Conservation (phyloP, 2,113 vertebrate species). For the Motacilla alba region DNA sequence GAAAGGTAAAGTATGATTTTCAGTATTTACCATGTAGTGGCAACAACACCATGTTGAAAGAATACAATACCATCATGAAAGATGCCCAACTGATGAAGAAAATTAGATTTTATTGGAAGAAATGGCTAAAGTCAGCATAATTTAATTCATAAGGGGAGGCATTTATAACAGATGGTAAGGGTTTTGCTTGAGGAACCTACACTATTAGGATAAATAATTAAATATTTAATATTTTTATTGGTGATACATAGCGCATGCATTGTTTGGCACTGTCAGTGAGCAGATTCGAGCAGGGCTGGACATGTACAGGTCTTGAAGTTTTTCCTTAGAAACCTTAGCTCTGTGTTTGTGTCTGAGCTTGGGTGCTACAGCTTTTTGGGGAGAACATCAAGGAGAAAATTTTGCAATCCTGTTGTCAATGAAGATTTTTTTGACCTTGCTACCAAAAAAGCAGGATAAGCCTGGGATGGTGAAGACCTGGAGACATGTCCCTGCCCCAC, state of each 20-base stretch:
- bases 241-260: background rate
- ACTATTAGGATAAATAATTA: background rate
- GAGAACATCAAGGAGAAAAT: background rate
- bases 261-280: background rate
- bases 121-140: background rate
- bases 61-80: background rate
- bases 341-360: background rate
- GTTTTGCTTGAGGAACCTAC: background rate
- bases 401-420: background rate
- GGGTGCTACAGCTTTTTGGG: background rate
- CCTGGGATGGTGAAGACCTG: background rate
- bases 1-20: background rate
- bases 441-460: background rate
- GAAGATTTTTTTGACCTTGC: background rate
- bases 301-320: background rate
- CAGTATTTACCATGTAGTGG: background rate
- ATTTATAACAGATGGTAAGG: background rate
- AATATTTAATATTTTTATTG: background rate
- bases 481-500: background rate
- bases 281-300: background rate
- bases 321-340: background rate
- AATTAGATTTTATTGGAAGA: background rate
- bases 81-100: background rate
- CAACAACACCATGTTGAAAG: background rate
- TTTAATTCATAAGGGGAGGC: background rate